phyloP scores from a whole-genome alignment of 2,797 vertebrate genomes.

The Limosa lapponica region DNA sequence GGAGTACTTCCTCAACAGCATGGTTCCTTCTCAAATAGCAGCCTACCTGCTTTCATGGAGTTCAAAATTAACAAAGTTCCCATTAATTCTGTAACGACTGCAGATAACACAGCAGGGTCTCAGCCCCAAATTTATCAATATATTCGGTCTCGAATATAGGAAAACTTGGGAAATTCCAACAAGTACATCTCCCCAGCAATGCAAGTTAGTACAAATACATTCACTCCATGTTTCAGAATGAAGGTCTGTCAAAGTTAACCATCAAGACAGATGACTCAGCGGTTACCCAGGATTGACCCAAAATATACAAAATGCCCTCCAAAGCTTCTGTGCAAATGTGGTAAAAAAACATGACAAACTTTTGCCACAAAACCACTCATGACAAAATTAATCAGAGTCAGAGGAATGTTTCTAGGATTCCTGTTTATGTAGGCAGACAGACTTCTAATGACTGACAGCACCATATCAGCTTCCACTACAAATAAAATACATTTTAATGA shows the following conservation, averaged over 20 bases:
- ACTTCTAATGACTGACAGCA: background rate
- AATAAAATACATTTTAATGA: background rate
- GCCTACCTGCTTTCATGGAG: background rate
- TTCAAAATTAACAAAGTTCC: background rate
- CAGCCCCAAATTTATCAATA: background rate
- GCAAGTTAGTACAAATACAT: background rate
- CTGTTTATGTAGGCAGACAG: background rate
- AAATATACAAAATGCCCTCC: background rate
- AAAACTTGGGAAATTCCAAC: background rate
- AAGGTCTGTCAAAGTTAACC: background rate
- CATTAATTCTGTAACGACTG: background rate
- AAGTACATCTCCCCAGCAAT: background rate
- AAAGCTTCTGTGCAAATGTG: background rate
- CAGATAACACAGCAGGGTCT: background rate
- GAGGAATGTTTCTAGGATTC: background rate
- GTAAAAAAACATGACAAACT: background rate
- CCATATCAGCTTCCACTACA: background rate
- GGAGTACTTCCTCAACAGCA: background rate
- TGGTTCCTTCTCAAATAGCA: background rate
- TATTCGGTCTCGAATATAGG: background rate
- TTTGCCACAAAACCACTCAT: background rate
- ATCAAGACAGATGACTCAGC: background rate
- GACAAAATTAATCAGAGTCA: background rate
- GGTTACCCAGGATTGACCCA: background rate
- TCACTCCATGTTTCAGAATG: background rate